Evolutionary conservation across 2,113 vertebrate genomes (phyloP).

Genomic region (human): DNA sequence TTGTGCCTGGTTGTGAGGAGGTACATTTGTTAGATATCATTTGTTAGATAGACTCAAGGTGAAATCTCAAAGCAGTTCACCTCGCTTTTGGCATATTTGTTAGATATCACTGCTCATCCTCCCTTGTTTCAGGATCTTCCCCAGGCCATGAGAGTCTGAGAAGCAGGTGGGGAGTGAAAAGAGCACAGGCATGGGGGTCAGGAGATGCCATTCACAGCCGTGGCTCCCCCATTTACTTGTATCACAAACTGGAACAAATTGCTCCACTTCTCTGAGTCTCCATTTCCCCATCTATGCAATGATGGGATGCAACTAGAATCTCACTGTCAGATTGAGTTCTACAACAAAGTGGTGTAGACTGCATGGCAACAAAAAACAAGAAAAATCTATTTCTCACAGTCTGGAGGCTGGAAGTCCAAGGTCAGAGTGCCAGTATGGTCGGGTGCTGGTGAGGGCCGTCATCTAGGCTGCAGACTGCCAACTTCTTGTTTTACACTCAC

Average conservation of each 20-base stretch:
- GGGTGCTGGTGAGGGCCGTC: too few relatives aligned
- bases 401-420: background rate
- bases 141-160: background rate
- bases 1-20: background rate
- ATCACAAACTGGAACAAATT: background rate
- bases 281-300: background rate
- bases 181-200: background rate
- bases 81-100: background rate
- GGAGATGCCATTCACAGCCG: background rate
- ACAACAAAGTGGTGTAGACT: background rate
- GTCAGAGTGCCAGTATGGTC: background rate
- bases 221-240: background rate
- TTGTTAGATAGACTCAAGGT: too few relatives aligned
- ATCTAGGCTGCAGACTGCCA: background rate
- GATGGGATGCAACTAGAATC: background rate
- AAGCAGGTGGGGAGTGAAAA: background rate
- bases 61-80: too few relatives aligned
- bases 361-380: background rate
- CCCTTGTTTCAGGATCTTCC: background rate
- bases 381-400: background rate
- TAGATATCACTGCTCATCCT: background rate
- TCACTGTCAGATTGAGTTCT: too few relatives aligned
- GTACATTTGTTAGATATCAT: background rate
- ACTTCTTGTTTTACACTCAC: background rate
- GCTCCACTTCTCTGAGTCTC: background rate